These are phyloP conservation scores for Peromyscus attwateri DNA, from an alignment of 2,797 vertebrate genomes.

Conservation along the genomic window DNA sequence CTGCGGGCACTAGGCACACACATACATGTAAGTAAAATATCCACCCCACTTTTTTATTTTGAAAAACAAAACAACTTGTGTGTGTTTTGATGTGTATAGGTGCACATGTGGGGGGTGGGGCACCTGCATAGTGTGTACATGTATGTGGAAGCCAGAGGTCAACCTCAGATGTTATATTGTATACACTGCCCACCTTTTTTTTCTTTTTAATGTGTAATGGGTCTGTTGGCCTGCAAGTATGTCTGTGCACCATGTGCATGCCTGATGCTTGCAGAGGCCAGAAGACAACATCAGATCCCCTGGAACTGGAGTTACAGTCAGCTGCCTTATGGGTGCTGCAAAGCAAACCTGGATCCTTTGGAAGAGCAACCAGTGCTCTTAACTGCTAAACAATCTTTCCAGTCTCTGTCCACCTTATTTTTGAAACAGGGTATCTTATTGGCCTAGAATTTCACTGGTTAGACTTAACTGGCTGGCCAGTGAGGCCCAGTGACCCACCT, in stretches of 20 bases:
- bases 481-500: neutral
- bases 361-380: neutral
- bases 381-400: neutral
- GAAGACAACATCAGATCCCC: neutral
- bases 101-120: rapidly evolving
- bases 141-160: neutral
- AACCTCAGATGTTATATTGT: neutral
- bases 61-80: neutral
- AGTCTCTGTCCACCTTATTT: neutral
- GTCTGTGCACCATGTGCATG: neutral
- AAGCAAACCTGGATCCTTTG: neutral
- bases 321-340: neutral
- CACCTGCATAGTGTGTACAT: neutral
- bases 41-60: neutral
- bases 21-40: neutral
- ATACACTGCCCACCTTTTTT: neutral
- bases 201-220: no score
- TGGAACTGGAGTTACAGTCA: neutral
- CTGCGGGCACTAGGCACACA: neutral
- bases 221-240: neutral
- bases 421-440: neutral
- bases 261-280: neutral
- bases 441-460: neutral
- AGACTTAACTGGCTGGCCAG: neutral
- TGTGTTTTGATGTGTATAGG: neutral